Evolutionary conservation across 2,113 vertebrate species (phyloP).

Genomic region (Trinectes maculatus): DNA sequence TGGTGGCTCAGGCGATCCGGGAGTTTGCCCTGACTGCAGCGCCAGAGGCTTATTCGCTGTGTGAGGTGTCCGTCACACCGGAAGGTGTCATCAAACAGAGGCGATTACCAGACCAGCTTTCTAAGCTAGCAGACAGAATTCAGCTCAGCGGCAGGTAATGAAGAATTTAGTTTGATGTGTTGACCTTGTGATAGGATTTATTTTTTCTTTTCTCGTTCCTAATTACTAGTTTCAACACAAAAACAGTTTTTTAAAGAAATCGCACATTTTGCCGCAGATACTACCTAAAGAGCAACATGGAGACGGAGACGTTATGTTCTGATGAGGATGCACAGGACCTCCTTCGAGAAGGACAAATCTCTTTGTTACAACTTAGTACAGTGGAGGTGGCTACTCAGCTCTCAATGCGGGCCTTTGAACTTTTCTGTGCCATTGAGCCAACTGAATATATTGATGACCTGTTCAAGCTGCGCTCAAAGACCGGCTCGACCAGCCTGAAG

Average conservation of each 20-base stretch:
- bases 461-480: conserved; percentile 92
- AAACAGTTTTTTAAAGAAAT: too few relatives aligned
- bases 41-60: conserved; percentile 92
- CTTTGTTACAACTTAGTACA: conserved; percentile 93
- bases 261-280: too few relatives aligned
- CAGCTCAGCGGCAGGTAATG: conserved; percentile 94
- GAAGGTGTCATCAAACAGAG: conserved; percentile 98
- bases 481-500: conserved; percentile 90
- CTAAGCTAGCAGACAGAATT: conserved; percentile 96
- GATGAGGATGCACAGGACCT: conserved; percentile 98
- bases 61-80: conserved; percentile 96
- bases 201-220: not conserved
- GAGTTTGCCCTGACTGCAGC: conserved; percentile 94
- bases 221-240: too few relatives aligned
- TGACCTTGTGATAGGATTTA: not conserved
- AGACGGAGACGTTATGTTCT: conserved; percentile 96
- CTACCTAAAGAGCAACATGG: conserved; percentile 99
- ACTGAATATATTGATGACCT: conserved; percentile 98
- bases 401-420: conserved; percentile 95
- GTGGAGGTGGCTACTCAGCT: conserved; percentile 97
- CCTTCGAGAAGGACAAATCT: conserved; percentile 92
- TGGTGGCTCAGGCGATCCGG: conserved; percentile 94
- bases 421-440: conserved; percentile 97
- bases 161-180: not conserved
- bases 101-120: conserved; percentile 94